Evolutionary conservation across 2,888 invertebrate species (phyloP).

Genomic region (Scaeva pyrastri): DNA sequence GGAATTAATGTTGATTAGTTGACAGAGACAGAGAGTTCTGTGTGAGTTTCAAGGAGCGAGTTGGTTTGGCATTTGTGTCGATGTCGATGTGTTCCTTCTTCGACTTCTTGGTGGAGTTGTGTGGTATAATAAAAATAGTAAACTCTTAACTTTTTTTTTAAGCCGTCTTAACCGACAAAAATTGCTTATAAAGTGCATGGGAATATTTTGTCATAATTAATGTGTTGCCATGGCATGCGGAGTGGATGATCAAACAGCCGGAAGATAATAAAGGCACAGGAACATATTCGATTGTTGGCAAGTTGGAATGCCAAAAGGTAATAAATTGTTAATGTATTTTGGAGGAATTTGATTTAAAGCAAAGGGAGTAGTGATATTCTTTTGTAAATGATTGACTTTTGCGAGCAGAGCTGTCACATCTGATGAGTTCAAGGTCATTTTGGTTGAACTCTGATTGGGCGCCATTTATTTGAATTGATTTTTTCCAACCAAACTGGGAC

Average conservation of each 20-base stretch:
- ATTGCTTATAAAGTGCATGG: conserved; percentile 18
- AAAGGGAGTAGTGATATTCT: too few relatives aligned
- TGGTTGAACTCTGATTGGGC: too few relatives aligned
- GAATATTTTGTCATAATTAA: conserved; percentile 47
- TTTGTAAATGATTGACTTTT: too few relatives aligned
- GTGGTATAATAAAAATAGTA: conserved; percentile 39
- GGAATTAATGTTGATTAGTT: conserved; percentile 53
- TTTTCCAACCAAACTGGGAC: too few relatives aligned
- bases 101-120: not conserved
- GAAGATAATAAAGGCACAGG: conserved; percentile 26
- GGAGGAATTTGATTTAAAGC: too few relatives aligned
- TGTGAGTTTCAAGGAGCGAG: not conserved
- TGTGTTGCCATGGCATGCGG: conserved; percentile 29
- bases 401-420: too few relatives aligned
- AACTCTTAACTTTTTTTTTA: not conserved
- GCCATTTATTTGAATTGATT: too few relatives aligned
- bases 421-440: too few relatives aligned
- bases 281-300: conserved; percentile 7
- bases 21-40: conserved; percentile 48
- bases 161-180: conserved; percentile 4
- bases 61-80: not conserved
- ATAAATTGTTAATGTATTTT: conserved; percentile 29
- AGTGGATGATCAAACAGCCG: conserved; percentile 25
- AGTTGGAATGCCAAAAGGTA: conserved; percentile 1
- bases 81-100: not conserved